Percentiles rank a stretch among this genome's conserved stretches.
Evolutionary conservation across 2,113 vertebrate genomes (phyloP).

Genomic region (Poeciliopsis retropinna): DNA sequence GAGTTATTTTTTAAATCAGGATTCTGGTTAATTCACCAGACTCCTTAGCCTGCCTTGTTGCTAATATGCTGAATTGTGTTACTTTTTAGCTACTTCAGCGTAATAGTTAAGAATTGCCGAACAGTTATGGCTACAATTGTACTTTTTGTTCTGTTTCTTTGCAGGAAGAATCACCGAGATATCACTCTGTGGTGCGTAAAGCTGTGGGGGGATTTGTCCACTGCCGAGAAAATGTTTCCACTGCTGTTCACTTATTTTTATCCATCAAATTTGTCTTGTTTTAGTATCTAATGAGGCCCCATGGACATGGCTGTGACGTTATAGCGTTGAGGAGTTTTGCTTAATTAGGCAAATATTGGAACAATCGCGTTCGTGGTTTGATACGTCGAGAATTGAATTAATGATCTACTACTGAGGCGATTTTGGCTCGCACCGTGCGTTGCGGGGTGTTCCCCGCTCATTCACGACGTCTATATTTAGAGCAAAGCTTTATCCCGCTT

Average conservation of each 20-base stretch:
- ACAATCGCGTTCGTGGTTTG: background rate
- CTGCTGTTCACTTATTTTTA: constrained; percentile 33
- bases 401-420: background rate
- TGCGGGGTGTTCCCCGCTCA: constrained; percentile 63
- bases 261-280: constrained; percentile 6
- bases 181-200: constrained; percentile 82
- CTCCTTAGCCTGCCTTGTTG: constrained; percentile 1
- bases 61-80: background rate
- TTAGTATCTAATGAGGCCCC: background rate
- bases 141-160: constrained; percentile 80
- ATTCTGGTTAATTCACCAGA: constrained; percentile 16
- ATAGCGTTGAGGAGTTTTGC: background rate
- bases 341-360: background rate
- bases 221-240: constrained; percentile 35
- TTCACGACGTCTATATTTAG: constrained; percentile 74
- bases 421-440: constrained; percentile 15
- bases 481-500: constrained; percentile 53
- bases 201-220: constrained; percentile 63
- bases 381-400: background rate
- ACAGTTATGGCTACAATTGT: constrained; percentile 74
- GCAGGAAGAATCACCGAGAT: constrained; percentile 82
- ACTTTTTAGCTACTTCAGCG: constrained; percentile 42
- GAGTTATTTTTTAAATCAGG: constrained; percentile 25
- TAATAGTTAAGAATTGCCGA: constrained; percentile 40
- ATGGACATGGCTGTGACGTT: background rate